These are phyloP conservation scores for Agrilus biguttatus DNA, from an alignment of 2,888 invertebrate species.

Conservation along the genomic window DNA sequence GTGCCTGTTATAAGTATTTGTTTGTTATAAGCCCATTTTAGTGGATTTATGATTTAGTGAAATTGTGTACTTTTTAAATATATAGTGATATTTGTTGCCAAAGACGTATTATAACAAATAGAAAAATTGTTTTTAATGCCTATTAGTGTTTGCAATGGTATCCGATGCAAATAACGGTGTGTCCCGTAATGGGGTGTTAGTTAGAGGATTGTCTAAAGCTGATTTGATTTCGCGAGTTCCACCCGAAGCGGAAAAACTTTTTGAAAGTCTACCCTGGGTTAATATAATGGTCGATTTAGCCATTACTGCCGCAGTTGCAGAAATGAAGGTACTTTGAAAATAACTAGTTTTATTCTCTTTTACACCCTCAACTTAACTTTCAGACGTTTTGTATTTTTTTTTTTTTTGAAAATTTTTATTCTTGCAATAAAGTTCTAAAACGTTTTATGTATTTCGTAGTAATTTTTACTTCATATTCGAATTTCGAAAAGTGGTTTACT, in stretches of 20 bases:
- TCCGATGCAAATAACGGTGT: slow-evolving; percentile 18
- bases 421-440: neutral
- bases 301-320: slow-evolving; percentile 27
- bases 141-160: slow-evolving; percentile 18
- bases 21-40: too few relatives aligned
- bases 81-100: too few relatives aligned
- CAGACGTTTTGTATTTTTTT: too few relatives aligned
- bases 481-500: too few relatives aligned
- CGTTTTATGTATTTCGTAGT: too few relatives aligned
- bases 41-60: too few relatives aligned
- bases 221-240: slow-evolving; percentile 24
- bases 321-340: slow-evolving; percentile 24
- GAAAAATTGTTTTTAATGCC: slow-evolving; percentile 8
- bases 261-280: slow-evolving; percentile 27
- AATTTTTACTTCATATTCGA: too few relatives aligned
- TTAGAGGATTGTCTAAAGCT: slow-evolving; percentile 18
- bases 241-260: slow-evolving; percentile 25
- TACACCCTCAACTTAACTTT: too few relatives aligned
- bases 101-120: neutral
- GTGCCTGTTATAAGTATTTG: too few relatives aligned
- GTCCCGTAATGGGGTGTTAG: slow-evolving; percentile 19
- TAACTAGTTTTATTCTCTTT: neutral
- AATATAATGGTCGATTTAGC: slow-evolving; percentile 30
- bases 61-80: too few relatives aligned
- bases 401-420: neutral